Base-by-base conservation (phyloP, 2,888 invertebrate genomes). In the Thymelicus sylvestris region DNA sequence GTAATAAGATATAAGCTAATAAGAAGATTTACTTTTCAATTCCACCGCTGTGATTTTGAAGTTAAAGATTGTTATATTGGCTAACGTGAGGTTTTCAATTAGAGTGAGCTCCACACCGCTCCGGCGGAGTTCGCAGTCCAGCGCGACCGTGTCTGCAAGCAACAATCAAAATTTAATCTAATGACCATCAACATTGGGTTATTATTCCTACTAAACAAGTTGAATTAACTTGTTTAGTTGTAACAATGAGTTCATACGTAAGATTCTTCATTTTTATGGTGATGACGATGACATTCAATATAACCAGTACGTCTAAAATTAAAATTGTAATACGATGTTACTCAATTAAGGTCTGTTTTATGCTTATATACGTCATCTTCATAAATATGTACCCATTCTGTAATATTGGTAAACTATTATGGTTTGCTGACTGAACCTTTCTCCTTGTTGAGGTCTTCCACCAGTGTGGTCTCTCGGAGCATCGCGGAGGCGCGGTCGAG, bases 361-460 rank as follows among this genome's bases (percentile, higher is more conserved):
- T 31, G 5, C 31, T 3, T 31, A 31, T 0, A 31, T 31, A 3
- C 31, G 1, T 31, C 31, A 31, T 31, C 31, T 5, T 31, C 31
- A 31, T 31, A 31, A 31, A 31, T 31, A 1, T 31, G 5, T 5
- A 31, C 3, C 1, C 31, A 5, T 31, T 2, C 1, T 31, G 31
- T 31, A 31, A 31, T 31, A 31, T 31, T 31, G 31, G 31, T 31
- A 31, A 31, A n/a, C n/a, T 31, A 31, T 31, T 31, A 31, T 31
- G 3, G 31, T 31, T 31, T 31, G 31, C 31, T 31, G 31, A 31
- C 31, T 31, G 44, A 79, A 94, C 95, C 92, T 84, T 90, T 90
- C 76, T 95, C 95, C 59, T 86, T 81, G 24, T 93, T 85, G 0
- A 95, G 94, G 72, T 95, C 95, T 0, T 75, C 77, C 1, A 90